These are phyloP conservation scores for Catotricha subobsoleta DNA, from an alignment of 2,888 invertebrate genomes.

Conservation along the genomic window DNA sequence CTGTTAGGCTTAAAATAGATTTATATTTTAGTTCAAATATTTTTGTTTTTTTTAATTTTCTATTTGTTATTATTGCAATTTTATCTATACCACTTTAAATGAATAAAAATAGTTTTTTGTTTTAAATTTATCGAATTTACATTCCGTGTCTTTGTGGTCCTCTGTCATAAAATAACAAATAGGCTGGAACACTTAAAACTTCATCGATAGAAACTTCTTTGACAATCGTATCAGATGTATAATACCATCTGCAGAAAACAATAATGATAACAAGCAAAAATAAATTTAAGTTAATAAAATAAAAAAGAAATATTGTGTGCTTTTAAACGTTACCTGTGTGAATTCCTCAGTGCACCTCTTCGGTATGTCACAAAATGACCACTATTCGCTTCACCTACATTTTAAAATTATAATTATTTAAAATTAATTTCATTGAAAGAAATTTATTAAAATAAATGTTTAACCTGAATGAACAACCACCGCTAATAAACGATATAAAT, in stretches of 20 bases:
- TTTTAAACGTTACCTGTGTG: conserved; percentile 21
- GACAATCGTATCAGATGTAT: conserved; percentile 71
- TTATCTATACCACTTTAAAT: too few relatives aligned
- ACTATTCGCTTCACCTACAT: conserved; percentile 68
- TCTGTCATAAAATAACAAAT: conserved; percentile 81
- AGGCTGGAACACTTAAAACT: conserved; percentile 71
- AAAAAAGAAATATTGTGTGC: not conserved
- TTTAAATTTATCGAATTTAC: too few relatives aligned
- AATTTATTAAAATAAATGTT: too few relatives aligned
- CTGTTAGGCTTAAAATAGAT: too few relatives aligned
- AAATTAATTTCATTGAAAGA: too few relatives aligned
- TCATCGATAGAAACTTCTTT: conserved; percentile 61
- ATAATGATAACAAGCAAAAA: not conserved
- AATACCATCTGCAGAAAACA: conserved; percentile 51
- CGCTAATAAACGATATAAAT: conserved; percentile 59
- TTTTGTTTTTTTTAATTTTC: too few relatives aligned
- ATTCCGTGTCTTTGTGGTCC: conserved; percentile 21
- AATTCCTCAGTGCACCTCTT: conserved; percentile 37
- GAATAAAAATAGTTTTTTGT: too few relatives aligned
- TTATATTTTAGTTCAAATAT: too few relatives aligned
- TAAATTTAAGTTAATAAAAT: not conserved
- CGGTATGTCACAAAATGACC: conserved; percentile 94
- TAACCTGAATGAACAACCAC: conserved; percentile 85
- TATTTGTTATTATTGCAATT: too few relatives aligned
- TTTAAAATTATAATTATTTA: too few relatives aligned